Conservation (phyloP, 2,797 vertebrate species). For the Anguilla megastoma region DNA sequence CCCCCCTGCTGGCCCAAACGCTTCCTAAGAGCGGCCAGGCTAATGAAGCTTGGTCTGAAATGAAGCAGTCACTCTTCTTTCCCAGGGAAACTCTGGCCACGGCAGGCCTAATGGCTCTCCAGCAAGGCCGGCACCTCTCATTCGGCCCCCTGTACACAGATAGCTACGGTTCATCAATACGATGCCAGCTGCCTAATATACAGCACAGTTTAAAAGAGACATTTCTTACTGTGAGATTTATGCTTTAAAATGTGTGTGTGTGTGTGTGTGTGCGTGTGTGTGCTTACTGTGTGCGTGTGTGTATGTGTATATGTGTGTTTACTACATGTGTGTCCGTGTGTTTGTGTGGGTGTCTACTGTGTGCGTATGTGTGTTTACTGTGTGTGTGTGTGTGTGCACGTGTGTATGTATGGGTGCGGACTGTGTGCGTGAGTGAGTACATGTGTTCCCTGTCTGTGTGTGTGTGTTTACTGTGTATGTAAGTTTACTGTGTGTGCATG, state of each 20-base stretch:
- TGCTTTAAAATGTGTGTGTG: neutral
- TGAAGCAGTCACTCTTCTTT: neutral
- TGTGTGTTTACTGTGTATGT: slow-evolving; percentile 26
- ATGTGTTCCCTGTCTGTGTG: neutral
- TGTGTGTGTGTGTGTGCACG: slow-evolving; percentile 35
- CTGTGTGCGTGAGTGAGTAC: too few relatives aligned
- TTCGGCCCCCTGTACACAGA: neutral
- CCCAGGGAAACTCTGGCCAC: neutral
- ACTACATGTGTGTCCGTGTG: neutral
- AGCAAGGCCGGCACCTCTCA: neutral
- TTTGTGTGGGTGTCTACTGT: slow-evolving; percentile 10
- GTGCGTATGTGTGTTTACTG: slow-evolving; percentile 6
- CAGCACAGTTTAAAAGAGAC: neutral
- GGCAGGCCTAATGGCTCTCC: neutral
- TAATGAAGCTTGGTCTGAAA: neutral
- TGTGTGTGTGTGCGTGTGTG: neutral
- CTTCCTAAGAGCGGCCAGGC: neutral
- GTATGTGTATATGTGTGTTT: neutral
- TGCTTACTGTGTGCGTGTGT: neutral
- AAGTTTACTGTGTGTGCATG: neutral
- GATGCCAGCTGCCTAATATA: neutral
- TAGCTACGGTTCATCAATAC: neutral
- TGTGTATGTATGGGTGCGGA: neutral
- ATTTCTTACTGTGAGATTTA: neutral
- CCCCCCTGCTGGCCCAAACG: neutral